These are phyloP conservation scores for Rhopalosiphum nymphaeae DNA, from an alignment of 2,888 invertebrate genomes.

Conservation along the genomic window DNA sequence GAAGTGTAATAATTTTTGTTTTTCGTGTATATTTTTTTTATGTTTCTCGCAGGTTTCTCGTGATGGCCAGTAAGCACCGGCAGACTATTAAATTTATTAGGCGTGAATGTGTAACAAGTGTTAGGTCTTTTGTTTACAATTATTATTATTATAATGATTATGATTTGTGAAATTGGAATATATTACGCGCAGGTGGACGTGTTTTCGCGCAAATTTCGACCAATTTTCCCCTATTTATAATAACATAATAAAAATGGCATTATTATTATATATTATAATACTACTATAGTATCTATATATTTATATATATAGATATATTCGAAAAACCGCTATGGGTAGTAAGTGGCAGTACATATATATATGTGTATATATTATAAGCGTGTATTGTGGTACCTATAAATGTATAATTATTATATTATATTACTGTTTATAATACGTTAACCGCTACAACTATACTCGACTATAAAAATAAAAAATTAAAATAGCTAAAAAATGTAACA, in stretches of 20 bases:
- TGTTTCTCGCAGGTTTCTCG: background rate
- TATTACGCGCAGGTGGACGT: slow-evolving; percentile 31
- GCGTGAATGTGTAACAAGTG: slow-evolving; percentile 3
- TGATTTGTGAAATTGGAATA: slow-evolving; percentile 11
- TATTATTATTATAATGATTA: background rate
- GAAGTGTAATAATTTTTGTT: background rate
- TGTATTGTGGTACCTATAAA: background rate
- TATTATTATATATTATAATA: slow-evolving; percentile 1
- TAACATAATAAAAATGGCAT: slow-evolving; percentile 7
- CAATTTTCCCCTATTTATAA: slow-evolving; percentile 14
- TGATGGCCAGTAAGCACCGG: background rate
- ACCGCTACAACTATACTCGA: background rate
- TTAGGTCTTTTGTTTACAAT: slow-evolving; percentile 16
- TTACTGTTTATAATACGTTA: background rate
- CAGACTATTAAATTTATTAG: background rate
- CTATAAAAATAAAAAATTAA: background rate
- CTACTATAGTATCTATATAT: background rate
- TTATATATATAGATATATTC: background rate
- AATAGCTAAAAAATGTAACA: background rate
- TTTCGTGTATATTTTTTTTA: background rate
- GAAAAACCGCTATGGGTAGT: background rate
- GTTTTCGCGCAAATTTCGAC: slow-evolving; percentile 6
- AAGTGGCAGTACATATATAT: background rate
- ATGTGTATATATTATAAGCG: background rate
- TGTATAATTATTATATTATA: background rate